Evolutionary conservation across 1,140 invertebrate genomes (phyloP).

Genomic region (Philopotamus ludificatus): DNA sequence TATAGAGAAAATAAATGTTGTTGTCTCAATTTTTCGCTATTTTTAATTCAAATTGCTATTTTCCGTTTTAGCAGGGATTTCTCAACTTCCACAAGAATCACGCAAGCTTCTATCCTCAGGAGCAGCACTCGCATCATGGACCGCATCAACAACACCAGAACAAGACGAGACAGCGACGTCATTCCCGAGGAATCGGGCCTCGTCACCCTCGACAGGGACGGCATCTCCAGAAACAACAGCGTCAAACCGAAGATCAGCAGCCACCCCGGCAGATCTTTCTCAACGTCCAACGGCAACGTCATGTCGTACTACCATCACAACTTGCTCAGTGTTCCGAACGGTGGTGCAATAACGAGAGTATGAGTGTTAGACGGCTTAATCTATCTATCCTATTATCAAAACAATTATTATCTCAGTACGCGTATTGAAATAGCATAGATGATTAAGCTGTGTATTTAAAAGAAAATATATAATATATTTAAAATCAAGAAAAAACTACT

Average conservation of each 20-base stretch:
- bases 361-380: constrained; percentile 38
- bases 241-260: constrained; percentile 20
- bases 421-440: constrained; percentile 28
- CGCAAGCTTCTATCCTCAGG: constrained; percentile 35
- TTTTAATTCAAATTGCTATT: too few relatives aligned
- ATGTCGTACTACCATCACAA: constrained; percentile 27
- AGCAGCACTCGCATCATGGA: constrained; percentile 32
- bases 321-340: constrained; percentile 31
- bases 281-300: constrained; percentile 17
- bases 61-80: constrained; percentile 34
- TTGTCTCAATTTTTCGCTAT: too few relatives aligned
- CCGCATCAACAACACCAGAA: constrained; percentile 28
- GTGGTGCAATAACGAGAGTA: constrained; percentile 39
- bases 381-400: constrained; percentile 39
- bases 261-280: neutral
- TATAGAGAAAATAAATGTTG: too few relatives aligned
- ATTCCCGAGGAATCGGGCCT: constrained; percentile 28
- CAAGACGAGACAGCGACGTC: constrained; percentile 28
- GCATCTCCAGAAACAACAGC: constrained; percentile 5
- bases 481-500: too few relatives aligned
- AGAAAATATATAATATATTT: too few relatives aligned
- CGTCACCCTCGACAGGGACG: constrained; percentile 28
- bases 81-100: constrained; percentile 38
- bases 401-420: constrained; percentile 37
- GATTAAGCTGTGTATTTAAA: neutral